Conservation (phyloP, 2,797 vertebrate genomes). For the Acipenser oxyrinchus region DNA sequence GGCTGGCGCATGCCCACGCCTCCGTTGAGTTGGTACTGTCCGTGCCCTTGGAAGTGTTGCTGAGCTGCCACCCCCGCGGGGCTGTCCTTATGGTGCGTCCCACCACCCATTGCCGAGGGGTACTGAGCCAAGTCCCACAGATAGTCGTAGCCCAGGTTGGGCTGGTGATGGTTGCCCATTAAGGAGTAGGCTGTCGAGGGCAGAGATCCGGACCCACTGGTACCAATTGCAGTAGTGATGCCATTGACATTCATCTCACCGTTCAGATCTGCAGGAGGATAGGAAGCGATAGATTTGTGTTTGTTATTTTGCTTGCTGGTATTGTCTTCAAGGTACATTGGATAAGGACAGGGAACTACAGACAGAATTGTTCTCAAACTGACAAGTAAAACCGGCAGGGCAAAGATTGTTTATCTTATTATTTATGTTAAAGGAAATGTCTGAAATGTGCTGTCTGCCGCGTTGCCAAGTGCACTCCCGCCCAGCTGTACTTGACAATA, state of each 20-base stretch:
- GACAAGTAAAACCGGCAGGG: slow-evolving; percentile 9
- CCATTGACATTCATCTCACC: slow-evolving; percentile 96
- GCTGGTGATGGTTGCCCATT: slow-evolving; percentile 66
- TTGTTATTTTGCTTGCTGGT: too few relatives aligned
- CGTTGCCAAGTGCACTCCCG: too few relatives aligned
- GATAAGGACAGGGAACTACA: too few relatives aligned
- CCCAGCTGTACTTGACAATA: too few relatives aligned
- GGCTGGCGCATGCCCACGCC: slow-evolving; percentile 61
- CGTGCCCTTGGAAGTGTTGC: slow-evolving; percentile 69
- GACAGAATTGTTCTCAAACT: too few relatives aligned
- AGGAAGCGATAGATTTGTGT: too few relatives aligned
- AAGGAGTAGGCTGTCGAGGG: slow-evolving; percentile 61
- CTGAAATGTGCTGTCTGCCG: too few relatives aligned
- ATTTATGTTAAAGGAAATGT: too few relatives aligned
- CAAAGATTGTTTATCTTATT: neutral
- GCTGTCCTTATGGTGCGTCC: slow-evolving; percentile 76
- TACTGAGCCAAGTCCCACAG: slow-evolving; percentile 83
- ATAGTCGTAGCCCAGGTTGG: slow-evolving; percentile 78
- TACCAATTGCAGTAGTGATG: slow-evolving; percentile 90
- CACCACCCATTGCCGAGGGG: slow-evolving; percentile 51
- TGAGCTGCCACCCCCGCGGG: slow-evolving; percentile 50
- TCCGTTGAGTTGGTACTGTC: slow-evolving; percentile 81
- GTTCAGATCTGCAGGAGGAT: slow-evolving; percentile 72
- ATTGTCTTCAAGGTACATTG: too few relatives aligned
- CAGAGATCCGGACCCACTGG: slow-evolving; percentile 75